These are phyloP conservation scores for Eristalis pertinax DNA, from an alignment of 2,888 invertebrate species.

Conservation along the genomic window DNA sequence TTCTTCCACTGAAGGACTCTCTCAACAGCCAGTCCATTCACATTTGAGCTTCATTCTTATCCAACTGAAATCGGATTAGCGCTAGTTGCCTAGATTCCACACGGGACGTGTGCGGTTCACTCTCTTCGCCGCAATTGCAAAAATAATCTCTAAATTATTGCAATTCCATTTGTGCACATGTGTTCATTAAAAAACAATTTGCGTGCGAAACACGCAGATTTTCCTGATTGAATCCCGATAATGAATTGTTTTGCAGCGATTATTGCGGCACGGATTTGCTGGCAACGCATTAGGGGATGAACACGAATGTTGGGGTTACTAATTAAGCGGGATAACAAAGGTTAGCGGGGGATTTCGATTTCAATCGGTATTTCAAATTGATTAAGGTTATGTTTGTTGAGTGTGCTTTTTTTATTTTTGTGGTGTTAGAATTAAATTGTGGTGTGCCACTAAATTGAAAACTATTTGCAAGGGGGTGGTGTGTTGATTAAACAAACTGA, in stretches of 20 bases:
- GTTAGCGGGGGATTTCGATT: neutral
- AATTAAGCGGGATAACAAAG: neutral
- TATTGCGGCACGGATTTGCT: neutral
- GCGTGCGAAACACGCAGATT: slow-evolving; percentile 1
- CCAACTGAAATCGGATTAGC: too few species aligned
- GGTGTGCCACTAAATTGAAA: neutral
- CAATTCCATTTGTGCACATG: neutral
- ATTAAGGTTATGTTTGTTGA: neutral
- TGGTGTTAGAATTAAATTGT: neutral
- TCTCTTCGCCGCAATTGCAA: neutral
- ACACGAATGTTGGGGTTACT: neutral
- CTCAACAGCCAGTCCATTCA: too few species aligned
- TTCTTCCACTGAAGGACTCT: too few species aligned
- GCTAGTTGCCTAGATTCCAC: too few species aligned
- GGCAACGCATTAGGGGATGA: neutral
- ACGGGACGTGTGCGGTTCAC: too few species aligned
- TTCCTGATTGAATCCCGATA: neutral
- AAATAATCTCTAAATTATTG: neutral
- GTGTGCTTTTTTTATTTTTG: neutral
- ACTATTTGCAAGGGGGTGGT: neutral
- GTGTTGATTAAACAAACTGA: neutral
- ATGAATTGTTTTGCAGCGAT: slow-evolving; percentile 8
- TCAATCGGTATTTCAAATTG: neutral
- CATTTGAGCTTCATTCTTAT: too few species aligned
- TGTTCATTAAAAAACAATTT: neutral